phyloP scores from a whole-genome alignment of 2,888 invertebrate genomes.

The Diplolepis rosae region DNA sequence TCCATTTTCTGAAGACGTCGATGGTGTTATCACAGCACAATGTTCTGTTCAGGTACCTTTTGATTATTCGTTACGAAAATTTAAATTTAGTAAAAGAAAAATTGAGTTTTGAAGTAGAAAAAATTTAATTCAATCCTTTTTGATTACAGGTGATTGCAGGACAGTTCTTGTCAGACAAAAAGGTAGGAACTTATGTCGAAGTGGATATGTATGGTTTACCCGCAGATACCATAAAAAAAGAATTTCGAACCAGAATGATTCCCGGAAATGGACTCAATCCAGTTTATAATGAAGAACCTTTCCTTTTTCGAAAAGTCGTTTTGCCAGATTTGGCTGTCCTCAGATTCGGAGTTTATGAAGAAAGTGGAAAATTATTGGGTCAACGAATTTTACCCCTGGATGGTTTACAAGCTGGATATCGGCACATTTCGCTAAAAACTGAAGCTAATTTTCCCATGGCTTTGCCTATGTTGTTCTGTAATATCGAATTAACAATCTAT shows the following conservation, averaged over 20 bases:
- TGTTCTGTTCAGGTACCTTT: conserved; percentile 78
- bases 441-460: conserved; percentile 83
- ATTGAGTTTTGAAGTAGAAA: no score
- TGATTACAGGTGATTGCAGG: conserved; percentile 78
- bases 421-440: conserved; percentile 82
- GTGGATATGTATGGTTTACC: conserved; percentile 85
- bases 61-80: background rate
- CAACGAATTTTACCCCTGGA: conserved; percentile 83
- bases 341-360: conserved; percentile 82
- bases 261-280: conserved; percentile 83
- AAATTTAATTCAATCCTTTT: no score
- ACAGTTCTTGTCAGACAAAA: conserved; percentile 82
- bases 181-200: conserved; percentile 84
- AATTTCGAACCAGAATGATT: conserved; percentile 80
- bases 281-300: conserved; percentile 82
- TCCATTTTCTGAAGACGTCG: conserved; percentile 83
- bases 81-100: background rate
- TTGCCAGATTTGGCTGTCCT: conserved; percentile 82
- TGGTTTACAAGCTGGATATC: conserved; percentile 81
- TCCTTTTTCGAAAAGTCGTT: conserved; percentile 83
- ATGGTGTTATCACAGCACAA: conserved; percentile 84
- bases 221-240: conserved; percentile 83
- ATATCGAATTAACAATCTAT: conserved; percentile 82
- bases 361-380: conserved; percentile 81
- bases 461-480: conserved; percentile 81